Evolutionary conservation across 92 coral and sea anemone species (phyloP).

Genomic region (Siderastrea radians): DNA sequence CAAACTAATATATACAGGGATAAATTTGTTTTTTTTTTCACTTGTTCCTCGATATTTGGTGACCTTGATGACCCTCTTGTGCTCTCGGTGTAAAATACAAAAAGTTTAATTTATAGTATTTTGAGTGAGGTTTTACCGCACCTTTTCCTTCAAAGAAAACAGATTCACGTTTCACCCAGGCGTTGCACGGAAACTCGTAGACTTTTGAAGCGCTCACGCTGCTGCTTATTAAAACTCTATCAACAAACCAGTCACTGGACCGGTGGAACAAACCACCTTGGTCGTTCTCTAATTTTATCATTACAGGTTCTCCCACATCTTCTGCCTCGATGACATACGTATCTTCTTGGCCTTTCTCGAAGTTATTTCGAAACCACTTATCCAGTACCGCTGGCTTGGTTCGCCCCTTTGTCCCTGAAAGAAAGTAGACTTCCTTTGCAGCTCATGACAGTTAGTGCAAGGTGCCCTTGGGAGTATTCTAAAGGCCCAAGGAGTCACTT

Average conservation of each 20-base stretch:
- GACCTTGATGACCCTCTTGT: no score
- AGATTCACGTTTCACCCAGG: constrained; percentile 79
- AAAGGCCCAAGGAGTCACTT: no score
- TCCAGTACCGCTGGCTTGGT: constrained; percentile 74
- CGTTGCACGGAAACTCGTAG: constrained; percentile 80
- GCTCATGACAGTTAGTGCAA: neutral
- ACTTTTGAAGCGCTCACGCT: constrained; percentile 24
- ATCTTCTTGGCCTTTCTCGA: constrained; percentile 76
- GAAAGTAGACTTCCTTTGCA: neutral
- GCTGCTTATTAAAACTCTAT: constrained; percentile 58
- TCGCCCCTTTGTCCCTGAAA: constrained; percentile 83
- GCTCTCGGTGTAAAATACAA: no score
- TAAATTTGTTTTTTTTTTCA: no score
- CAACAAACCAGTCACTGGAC: constrained; percentile 84
- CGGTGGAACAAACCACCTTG: constrained; percentile 40
- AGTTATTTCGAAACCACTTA: constrained; percentile 73
- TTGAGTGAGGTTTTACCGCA: constrained; percentile 13
- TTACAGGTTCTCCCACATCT: constrained; percentile 87
- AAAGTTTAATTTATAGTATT: no score
- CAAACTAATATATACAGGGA: no score
- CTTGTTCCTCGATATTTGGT: no score
- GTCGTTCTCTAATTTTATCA: constrained; percentile 79
- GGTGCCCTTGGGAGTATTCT: no score
- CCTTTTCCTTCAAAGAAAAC: constrained; percentile 84
- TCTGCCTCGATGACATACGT: constrained; percentile 68